Evolutionary conservation across 2,797 vertebrate species (phyloP), one percentile per base, ranked within the genome.

Genomic region (Chaunax sp.): DNA sequence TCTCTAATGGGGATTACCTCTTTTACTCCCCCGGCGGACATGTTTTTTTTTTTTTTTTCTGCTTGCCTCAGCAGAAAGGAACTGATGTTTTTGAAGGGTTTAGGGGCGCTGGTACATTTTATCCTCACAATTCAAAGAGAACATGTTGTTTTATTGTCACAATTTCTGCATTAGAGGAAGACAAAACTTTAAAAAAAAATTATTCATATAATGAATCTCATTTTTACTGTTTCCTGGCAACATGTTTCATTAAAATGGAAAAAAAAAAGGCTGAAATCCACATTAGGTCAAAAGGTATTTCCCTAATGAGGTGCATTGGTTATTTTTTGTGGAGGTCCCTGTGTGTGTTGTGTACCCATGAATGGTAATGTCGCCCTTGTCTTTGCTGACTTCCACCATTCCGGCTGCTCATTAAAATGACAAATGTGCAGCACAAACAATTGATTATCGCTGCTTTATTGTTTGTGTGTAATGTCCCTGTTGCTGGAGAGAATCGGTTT

Each of bases 321-420:
- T 33, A 37, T 73, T 54, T 68, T 63, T 66, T 47, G 28, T 58
- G 16, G 11, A 43, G 23, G 44, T 44, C n/a, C 38, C 20, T 52
- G 22, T 50, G 38, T 62, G 30, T 37, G 12, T 46, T 61, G 33
- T 38, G 44, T 54, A 30, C 4, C 9, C 2, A 0, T 46, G 30
- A 57, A 52, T 19, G n/a, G 52, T 49, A 43, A 47, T 9, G 53
- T 49, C 8, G 16, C 13, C 49, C 25, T 64, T 13, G 30, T 77
- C 77, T 85, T 67, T 76, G 59, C 78, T 4, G 10, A 65, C 66
- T 74, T 72, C 54, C n/a, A 38, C 49, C 53, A 26, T 72, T 67
- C 47, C n/a, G 0, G 40, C 49, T 18, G 41, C 79, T 86, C 81
- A 85, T 88, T 87, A 87, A 87, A 84, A 81, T 83, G 81, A 86